phyloP scores from a whole-genome alignment of 2,113 vertebrate species.

The Pterocles burchelli region DNA sequence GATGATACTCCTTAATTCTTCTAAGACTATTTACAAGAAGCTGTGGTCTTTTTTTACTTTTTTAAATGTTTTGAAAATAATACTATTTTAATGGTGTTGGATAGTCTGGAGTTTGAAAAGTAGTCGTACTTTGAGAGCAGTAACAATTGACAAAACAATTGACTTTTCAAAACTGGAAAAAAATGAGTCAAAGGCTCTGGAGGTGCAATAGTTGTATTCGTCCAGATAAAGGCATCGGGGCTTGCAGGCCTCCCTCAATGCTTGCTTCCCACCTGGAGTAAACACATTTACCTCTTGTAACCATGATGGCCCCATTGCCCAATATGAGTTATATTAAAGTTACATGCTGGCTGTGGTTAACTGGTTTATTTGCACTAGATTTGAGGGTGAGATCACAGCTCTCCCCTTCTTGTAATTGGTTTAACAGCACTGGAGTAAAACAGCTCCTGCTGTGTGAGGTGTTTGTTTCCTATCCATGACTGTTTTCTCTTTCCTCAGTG shows the following conservation, averaged over 20 bases:
- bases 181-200: neutral
- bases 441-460: neutral
- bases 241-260: neutral
- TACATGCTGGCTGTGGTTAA: neutral
- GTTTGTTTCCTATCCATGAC: neutral
- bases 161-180: neutral
- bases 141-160: neutral
- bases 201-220: neutral
- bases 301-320: neutral
- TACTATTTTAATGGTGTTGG: neutral
- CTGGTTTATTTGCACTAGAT: neutral
- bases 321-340: neutral
- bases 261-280: neutral
- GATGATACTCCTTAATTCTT: slow-evolving; percentile 8
- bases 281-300: neutral
- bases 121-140: neutral
- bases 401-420: neutral
- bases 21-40: neutral
- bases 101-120: neutral
- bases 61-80: neutral
- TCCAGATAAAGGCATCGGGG: neutral
- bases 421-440: neutral
- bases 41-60: neutral
- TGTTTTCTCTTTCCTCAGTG: neutral
- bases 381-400: neutral